Evolutionary conservation across 2,888 invertebrate genomes (phyloP).

Genomic region (Acleris laterana): DNA sequence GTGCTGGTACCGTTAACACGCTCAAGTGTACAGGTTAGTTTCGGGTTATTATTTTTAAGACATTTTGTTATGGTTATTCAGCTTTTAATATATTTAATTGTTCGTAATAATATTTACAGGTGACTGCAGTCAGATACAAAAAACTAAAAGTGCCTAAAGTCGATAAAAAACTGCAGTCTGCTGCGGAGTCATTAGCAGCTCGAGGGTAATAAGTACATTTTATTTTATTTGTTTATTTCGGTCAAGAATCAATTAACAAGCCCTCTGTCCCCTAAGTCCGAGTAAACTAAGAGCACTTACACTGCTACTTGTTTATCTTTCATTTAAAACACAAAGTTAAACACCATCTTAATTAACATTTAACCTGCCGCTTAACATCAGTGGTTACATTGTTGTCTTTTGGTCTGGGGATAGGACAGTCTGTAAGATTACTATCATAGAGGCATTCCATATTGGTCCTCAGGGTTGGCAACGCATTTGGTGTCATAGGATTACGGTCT

Average conservation of each 20-base stretch:
- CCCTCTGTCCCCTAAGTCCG: neutral
- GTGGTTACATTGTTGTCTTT: too few species aligned
- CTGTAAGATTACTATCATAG: too few species aligned
- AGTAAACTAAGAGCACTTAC: neutral
- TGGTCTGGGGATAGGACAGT: too few species aligned
- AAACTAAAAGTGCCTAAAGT: constrained; percentile 70
- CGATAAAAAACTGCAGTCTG: constrained; percentile 78
- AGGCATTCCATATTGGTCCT: too few species aligned
- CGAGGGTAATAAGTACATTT: constrained; percentile 84
- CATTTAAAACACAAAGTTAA: too few species aligned
- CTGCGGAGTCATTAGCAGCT: constrained; percentile 86
- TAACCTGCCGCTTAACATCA: too few species aligned
- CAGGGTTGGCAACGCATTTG: too few species aligned
- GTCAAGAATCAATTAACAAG: neutral
- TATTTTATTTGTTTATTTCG: neutral
- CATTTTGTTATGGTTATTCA: neutral
- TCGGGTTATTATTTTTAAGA: constrained; percentile 31
- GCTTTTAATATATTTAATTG: constrained; percentile 1
- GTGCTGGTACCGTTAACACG: constrained; percentile 51
- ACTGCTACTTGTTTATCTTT: neutral
- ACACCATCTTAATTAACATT: too few species aligned
- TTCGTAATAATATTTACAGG: constrained; percentile 48
- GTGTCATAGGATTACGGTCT: too few species aligned
- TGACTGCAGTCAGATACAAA: constrained; percentile 57
- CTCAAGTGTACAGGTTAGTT: constrained; percentile 67